A percentile compares a stretch with the other conserved stretches of the same genome.
Evolutionary conservation across 2,888 invertebrate species (phyloP).

Genomic region (Conops quadrifasciatus): DNA sequence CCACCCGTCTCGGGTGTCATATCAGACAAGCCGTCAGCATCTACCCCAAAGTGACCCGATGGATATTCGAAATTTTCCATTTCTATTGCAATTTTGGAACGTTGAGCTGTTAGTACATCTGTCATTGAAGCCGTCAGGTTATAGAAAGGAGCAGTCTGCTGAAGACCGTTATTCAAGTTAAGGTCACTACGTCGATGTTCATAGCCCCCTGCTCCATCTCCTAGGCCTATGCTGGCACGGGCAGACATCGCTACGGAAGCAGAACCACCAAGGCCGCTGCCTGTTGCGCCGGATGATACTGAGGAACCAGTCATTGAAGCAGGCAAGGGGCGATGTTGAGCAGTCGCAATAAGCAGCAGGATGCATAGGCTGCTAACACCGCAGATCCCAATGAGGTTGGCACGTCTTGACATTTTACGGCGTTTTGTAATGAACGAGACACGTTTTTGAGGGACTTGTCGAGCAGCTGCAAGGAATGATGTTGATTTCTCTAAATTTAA

Average conservation of each 20-base stretch:
- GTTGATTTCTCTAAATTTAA: constrained; percentile 5
- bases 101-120: constrained; percentile 70
- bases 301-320: constrained; percentile 50
- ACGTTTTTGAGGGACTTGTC: constrained; percentile 56
- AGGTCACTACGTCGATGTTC: constrained; percentile 23
- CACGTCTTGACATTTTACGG: constrained; percentile 63
- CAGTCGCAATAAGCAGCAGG: constrained; percentile 64
- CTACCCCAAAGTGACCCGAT: constrained; percentile 67
- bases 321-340: constrained; percentile 62
- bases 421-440: constrained; percentile 54
- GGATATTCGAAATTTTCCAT: constrained; percentile 72
- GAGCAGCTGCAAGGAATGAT: constrained; percentile 12
- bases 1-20: constrained; percentile 75
- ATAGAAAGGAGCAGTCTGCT: constrained; percentile 48
- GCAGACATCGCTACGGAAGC: constrained; percentile 39
- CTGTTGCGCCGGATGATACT: constrained; percentile 41
- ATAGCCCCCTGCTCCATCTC: neutral
- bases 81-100: constrained; percentile 68
- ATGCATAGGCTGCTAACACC: constrained; percentile 64
- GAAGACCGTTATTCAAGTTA: constrained; percentile 10
- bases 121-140: constrained; percentile 67
- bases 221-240: constrained; percentile 41
- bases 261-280: constrained; percentile 42
- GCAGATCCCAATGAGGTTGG: constrained; percentile 64
- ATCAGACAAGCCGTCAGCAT: constrained; percentile 72